phyloP scores from a whole-genome alignment of 2,113 vertebrate species.

The Platycercus adscitus region DNA sequence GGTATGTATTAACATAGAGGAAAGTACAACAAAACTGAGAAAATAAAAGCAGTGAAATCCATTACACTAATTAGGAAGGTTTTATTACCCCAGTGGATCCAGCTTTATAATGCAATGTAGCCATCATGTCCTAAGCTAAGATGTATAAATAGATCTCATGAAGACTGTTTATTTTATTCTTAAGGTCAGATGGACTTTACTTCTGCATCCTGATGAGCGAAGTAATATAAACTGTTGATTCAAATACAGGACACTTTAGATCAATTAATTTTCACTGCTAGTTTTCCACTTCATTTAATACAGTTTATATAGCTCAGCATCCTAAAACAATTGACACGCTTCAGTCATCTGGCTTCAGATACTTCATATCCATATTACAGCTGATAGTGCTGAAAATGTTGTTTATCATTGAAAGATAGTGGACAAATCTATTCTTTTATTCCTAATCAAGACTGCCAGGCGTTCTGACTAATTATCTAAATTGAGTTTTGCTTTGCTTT shows the following conservation, averaged over 20 bases:
- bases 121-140: background rate
- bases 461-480: background rate
- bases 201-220: background rate
- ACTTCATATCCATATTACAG: background rate
- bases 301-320: background rate
- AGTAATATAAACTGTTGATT: background rate
- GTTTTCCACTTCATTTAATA: background rate
- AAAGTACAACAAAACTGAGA: background rate
- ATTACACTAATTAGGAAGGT: background rate
- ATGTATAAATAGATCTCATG: background rate
- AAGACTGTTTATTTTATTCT: background rate
- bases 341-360: background rate
- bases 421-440: background rate
- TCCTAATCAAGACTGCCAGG: background rate
- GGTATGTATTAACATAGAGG: background rate
- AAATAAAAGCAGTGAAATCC: background rate
- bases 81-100: background rate
- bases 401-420: background rate
- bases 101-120: background rate
- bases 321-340: background rate
- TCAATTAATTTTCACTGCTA: background rate
- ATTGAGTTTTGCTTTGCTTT: background rate
- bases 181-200: background rate
- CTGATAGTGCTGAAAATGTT: background rate
- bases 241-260: background rate